Evolutionary conservation across 2,888 invertebrate genomes (phyloP).

Genomic region (Colletes collaris): DNA sequence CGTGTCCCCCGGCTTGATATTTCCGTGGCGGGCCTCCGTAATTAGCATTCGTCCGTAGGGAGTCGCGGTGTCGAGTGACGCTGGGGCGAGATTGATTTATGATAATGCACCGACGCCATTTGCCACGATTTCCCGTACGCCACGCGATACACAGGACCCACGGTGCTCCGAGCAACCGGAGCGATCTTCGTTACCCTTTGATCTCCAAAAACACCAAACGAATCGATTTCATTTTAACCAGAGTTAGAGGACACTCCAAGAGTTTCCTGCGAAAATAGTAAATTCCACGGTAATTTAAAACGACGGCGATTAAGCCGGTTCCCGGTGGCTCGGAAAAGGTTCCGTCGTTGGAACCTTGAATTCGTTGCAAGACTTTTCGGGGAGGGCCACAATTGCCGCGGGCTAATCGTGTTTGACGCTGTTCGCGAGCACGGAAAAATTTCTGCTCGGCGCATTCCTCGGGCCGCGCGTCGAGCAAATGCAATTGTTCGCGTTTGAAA

Average conservation of each 20-base stretch:
- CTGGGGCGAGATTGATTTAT: constrained; percentile 60
- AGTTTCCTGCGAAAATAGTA: too few relatives aligned
- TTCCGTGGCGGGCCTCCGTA: constrained; percentile 41
- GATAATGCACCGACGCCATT: constrained; percentile 37
- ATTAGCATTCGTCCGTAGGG: constrained; percentile 59
- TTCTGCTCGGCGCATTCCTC: constrained; percentile 12
- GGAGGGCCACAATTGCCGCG: neutral
- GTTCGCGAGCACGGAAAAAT: constrained; percentile 31
- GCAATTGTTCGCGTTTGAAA: constrained; percentile 39
- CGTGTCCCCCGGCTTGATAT: constrained; percentile 32
- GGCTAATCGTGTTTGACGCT: constrained; percentile 40
- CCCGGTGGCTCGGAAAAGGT: too few relatives aligned
- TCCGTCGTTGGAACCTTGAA: too few relatives aligned
- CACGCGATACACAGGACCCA: too few relatives aligned
- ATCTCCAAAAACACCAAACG: too few relatives aligned
- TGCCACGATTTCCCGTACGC: constrained; percentile 3
- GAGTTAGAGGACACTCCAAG: too few relatives aligned
- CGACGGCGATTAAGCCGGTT: too few relatives aligned
- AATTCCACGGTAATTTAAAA: too few relatives aligned
- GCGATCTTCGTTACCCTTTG: too few relatives aligned
- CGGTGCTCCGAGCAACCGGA: too few relatives aligned
- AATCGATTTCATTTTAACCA: too few relatives aligned
- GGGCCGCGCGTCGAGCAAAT: neutral
- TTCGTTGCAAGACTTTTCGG: neutral
- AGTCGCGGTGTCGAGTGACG: constrained; percentile 50